A percentile compares a stretch with the other conserved stretches of the same genome.
Evolutionary conservation across 1,140 invertebrate species (phyloP).

Genomic region (Gonatopus flavifemur): DNA sequence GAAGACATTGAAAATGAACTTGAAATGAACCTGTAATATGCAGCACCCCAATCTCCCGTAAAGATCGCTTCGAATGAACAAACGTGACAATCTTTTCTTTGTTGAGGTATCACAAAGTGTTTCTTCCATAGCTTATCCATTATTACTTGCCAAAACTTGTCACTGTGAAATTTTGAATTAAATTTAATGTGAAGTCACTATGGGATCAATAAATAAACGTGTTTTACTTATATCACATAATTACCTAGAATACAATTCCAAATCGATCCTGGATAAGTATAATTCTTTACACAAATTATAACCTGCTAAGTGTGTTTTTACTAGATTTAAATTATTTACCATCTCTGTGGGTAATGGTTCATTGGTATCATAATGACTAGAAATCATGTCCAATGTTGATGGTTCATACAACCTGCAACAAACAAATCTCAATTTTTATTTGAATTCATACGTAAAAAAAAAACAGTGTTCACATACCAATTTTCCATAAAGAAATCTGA

Average conservation of each 20-base stretch:
- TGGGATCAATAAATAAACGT: neutral
- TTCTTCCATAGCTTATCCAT: conserved; percentile 75
- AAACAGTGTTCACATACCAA: conserved; percentile 59
- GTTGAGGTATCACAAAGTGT: conserved; percentile 72
- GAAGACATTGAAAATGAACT: no score
- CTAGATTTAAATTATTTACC: conserved; percentile 65
- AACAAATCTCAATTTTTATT: conserved; percentile 1
- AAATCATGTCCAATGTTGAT: conserved; percentile 68
- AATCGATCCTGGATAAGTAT: conserved; percentile 81
- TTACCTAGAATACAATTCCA: conserved; percentile 77
- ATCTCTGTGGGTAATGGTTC: conserved; percentile 69
- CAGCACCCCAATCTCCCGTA: conserved; percentile 70
- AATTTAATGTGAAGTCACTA: neutral
- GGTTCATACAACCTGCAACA: conserved; percentile 66
- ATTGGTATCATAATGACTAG: conserved; percentile 72
- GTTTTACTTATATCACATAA: conserved; percentile 17
- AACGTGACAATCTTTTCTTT: conserved; percentile 77
- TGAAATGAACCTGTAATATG: conserved; percentile 73
- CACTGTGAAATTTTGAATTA: conserved; percentile 41
- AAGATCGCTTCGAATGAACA: conserved; percentile 78
- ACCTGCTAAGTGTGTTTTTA: conserved; percentile 74
- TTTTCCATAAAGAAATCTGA: conserved; percentile 79
- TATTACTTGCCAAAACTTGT: conserved; percentile 78
- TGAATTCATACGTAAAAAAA: neutral
- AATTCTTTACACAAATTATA: conserved; percentile 79